Percentiles rank a stretch among this genome's conserved stretches.
Conservation (phyloP, 2,113 vertebrate species). For the Xiphophorus maculatus region DNA sequence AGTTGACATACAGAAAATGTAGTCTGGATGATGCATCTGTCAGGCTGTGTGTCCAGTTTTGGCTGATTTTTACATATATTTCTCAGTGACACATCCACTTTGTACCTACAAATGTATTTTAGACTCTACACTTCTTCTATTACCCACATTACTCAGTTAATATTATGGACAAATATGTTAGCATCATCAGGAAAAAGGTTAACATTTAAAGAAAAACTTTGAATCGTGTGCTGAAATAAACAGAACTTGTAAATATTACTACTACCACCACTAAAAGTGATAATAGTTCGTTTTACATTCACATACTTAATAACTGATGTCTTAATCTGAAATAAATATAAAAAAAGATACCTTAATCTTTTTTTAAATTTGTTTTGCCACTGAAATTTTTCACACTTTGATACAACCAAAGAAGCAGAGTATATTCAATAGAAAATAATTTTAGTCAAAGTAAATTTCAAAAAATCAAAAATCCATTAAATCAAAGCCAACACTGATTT, state of each 20-base stretch:
- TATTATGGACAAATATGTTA: not conserved
- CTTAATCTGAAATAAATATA: not conserved
- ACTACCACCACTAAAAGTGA: not conserved
- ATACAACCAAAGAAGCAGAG: not conserved
- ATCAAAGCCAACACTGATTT: too few species aligned
- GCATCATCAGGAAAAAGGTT: not conserved
- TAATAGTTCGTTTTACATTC: not conserved
- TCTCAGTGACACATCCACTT: not conserved
- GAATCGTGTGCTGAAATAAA: not conserved
- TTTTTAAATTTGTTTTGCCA: too few species aligned
- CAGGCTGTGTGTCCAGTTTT: not conserved
- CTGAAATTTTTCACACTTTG: not conserved
- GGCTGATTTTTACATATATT: not conserved
- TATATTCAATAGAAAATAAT: not conserved
- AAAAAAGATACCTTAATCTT: too few species aligned
- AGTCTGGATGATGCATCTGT: not conserved
- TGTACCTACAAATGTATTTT: not conserved
- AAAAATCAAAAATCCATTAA: not conserved
- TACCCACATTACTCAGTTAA: not conserved
- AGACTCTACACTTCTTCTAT: not conserved
- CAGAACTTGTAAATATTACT: not conserved
- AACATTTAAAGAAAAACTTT: not conserved
- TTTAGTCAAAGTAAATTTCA: not conserved
- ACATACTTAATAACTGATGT: not conserved
- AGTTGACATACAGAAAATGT: not conserved